These are phyloP conservation scores for Atta colombica DNA, from an alignment of 1,140 invertebrate species.

Conservation along the genomic window DNA sequence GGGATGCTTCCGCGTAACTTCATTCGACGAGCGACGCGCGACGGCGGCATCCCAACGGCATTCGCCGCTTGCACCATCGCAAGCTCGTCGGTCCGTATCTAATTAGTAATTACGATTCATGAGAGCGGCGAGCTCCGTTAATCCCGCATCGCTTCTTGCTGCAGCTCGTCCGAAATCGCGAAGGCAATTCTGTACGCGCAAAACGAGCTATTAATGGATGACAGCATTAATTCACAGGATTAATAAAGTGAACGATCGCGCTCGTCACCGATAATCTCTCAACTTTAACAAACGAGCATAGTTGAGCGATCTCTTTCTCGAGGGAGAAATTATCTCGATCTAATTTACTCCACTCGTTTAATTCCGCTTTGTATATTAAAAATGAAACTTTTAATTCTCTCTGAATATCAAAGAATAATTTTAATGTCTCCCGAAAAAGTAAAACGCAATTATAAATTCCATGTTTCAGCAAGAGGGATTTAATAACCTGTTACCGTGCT, in stretches of 20 bases:
- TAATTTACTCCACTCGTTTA: not conserved
- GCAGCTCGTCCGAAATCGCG: slow-evolving; percentile 53
- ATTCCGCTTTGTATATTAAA: not conserved
- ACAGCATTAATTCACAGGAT: slow-evolving; percentile 32
- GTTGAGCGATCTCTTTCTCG: not conserved
- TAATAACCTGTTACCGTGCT: not conserved
- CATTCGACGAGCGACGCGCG: slow-evolving; percentile 33
- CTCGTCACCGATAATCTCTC: not conserved
- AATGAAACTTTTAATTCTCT: slow-evolving; percentile 3
- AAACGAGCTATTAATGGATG: slow-evolving; percentile 51
- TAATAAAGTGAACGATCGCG: slow-evolving; percentile 54
- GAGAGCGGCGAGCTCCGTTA: slow-evolving; percentile 55
- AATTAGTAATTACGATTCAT: slow-evolving; percentile 74
- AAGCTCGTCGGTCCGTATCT: slow-evolving; percentile 46
- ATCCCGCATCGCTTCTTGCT: slow-evolving; percentile 25
- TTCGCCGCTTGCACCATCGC: slow-evolving; percentile 34
- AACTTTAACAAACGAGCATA: not conserved
- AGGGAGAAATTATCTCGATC: not conserved
- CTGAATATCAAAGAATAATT: not conserved
- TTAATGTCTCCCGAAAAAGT: not conserved
- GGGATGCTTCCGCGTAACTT: slow-evolving; percentile 47
- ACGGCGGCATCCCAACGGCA: slow-evolving; percentile 28
- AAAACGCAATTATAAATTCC: not conserved
- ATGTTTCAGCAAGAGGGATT: not conserved
- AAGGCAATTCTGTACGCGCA: slow-evolving; percentile 45